Conservation (phyloP, 2,888 invertebrate species). For the Diarsia mendica region DNA sequence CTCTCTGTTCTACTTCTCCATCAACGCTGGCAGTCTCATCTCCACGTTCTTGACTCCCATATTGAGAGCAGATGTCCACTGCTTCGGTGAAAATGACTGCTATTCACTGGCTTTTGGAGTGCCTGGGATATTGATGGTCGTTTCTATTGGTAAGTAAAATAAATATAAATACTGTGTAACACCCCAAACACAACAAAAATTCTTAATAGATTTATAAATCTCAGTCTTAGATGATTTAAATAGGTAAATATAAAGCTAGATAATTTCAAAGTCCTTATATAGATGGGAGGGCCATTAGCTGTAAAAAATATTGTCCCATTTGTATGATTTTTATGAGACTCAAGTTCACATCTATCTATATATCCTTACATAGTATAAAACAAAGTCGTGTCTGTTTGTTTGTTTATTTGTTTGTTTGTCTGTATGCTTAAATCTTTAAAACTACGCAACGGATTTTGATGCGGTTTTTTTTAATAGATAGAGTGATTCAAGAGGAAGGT, state of each 20-base stretch:
- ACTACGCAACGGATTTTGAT: no score
- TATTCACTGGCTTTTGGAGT: conserved; percentile 97
- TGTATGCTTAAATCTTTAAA: no score
- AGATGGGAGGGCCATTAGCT: neutral
- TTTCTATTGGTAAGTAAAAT: conserved; percentile 93
- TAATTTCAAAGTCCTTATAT: neutral
- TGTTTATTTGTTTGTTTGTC: no score
- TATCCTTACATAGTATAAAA: no score
- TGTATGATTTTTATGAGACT: neutral
- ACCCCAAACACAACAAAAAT: neutral
- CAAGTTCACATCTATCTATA: no score
- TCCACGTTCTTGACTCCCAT: conserved; percentile 97
- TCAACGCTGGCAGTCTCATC: conserved; percentile 97
- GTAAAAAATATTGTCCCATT: neutral
- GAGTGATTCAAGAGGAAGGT: no score
- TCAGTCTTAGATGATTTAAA: neutral
- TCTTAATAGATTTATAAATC: neutral
- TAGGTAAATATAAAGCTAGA: neutral
- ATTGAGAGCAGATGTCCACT: conserved; percentile 94
- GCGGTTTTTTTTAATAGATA: no score
- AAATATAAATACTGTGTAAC: neutral
- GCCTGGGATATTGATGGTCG: conserved; percentile 96
- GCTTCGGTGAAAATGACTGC: conserved; percentile 94
- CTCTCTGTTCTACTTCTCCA: conserved; percentile 98
- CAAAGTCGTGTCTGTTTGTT: no score